Evolutionary conservation across 2,113 vertebrate species (phyloP).

Genomic region (Ceyx cyanopectus): DNA sequence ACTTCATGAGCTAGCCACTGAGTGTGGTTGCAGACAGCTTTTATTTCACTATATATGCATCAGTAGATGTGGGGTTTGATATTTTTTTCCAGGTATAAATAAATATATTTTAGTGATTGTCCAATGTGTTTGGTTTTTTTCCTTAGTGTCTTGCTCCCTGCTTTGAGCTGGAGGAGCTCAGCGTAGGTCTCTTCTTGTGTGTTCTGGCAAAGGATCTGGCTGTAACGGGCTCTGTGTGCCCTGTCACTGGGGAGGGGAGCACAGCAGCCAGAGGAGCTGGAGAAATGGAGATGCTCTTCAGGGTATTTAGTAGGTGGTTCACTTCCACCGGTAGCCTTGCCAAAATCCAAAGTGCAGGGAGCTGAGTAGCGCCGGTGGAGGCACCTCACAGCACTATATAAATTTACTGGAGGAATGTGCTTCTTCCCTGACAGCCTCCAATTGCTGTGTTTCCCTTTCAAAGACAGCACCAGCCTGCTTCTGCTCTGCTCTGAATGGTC

Average conservation of each 20-base stretch:
- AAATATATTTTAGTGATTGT: neutral
- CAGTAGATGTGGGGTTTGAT: neutral
- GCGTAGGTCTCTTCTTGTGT: neutral
- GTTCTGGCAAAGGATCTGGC: neutral
- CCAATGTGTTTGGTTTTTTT: neutral
- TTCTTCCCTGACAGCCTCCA: neutral
- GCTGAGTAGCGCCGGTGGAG: neutral
- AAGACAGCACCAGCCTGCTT: neutral
- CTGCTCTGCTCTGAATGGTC: neutral
- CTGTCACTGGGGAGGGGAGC: neutral
- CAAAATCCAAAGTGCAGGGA: neutral
- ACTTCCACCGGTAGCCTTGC: neutral
- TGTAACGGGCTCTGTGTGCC: neutral
- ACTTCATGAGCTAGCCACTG: rapidly evolving
- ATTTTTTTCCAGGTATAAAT: neutral
- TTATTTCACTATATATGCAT: rapidly evolving
- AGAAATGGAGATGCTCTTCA: neutral
- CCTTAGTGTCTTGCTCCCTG: neutral
- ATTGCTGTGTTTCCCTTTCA: neutral
- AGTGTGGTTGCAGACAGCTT: neutral
- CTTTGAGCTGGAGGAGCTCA: neutral
- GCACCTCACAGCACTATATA: neutral
- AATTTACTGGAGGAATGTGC: neutral
- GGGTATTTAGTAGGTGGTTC: neutral
- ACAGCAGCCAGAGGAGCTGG: neutral